Evolutionary conservation across 2,113 vertebrate species (phyloP).

Genomic region (Epinephelus moara): DNA sequence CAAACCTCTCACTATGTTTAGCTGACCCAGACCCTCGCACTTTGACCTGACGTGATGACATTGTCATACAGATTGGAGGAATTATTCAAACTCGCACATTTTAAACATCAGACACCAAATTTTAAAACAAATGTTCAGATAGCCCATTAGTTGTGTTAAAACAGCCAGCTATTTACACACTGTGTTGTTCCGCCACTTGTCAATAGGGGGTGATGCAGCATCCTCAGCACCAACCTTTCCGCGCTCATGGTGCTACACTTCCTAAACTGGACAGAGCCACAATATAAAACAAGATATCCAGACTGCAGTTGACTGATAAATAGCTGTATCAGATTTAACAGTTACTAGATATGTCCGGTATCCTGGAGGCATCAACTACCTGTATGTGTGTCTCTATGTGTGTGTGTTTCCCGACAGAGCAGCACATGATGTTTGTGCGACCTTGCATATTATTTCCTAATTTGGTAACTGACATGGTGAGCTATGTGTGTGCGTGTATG

Average conservation of each 20-base stretch:
- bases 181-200: too few species aligned
- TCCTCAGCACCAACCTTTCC: too few species aligned
- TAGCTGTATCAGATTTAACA: not conserved
- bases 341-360: slow-evolving; percentile 24
- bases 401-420: slow-evolving; percentile 30
- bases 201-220: too few species aligned
- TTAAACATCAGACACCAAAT: too few species aligned
- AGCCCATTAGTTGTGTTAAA: too few species aligned
- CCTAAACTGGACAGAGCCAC: not conserved
- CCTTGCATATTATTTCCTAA: slow-evolving; percentile 75
- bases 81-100: too few species aligned
- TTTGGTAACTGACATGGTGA: slow-evolving; percentile 69
- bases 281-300: not conserved
- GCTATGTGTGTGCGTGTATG: slow-evolving; percentile 27
- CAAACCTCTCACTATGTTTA: too few species aligned
- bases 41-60: too few species aligned
- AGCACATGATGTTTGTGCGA: slow-evolving; percentile 64
- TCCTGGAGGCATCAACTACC: slow-evolving; percentile 4
- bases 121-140: too few species aligned
- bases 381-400: slow-evolving; percentile 8
- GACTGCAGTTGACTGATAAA: slow-evolving; percentile 14
- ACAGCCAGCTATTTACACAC: too few species aligned
- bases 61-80: too few species aligned
- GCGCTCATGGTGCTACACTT: not conserved
- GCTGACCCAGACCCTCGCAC: too few species aligned